Evolutionary conservation across 2,797 vertebrate genomes (phyloP).

Genomic region (Anas bahamensis): DNA sequence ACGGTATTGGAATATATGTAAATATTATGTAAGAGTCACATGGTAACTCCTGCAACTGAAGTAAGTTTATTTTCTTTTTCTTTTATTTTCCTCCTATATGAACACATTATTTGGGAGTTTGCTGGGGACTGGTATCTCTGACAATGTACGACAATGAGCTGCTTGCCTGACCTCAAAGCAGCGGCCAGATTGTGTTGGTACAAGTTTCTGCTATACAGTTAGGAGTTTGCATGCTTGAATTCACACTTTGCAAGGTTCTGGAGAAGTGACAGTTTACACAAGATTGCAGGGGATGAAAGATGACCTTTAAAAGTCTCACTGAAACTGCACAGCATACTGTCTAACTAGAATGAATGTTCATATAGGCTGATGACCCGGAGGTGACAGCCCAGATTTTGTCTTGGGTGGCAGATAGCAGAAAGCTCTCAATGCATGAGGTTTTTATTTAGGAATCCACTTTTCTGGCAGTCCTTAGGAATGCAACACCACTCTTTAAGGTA

Average conservation of each 20-base stretch:
- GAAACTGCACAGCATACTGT: neutral
- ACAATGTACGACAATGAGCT: neutral
- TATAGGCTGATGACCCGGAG: neutral
- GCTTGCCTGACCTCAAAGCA: neutral
- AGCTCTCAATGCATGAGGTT: neutral
- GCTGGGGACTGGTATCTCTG: neutral
- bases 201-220: neutral
- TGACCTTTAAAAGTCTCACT: neutral
- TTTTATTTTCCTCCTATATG: neutral
- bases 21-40: neutral
- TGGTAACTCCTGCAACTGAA: neutral
- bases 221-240: neutral
- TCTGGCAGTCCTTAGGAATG: neutral
- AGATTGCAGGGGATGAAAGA: neutral
- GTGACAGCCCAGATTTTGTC: neutral
- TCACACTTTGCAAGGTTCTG: neutral
- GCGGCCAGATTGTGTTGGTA: neutral
- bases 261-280: neutral
- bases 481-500: neutral
- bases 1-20: neutral
- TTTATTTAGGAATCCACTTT: neutral
- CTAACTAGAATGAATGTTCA: neutral
- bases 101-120: neutral
- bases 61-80: neutral
- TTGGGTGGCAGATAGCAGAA: neutral